Evolutionary conservation across 2,888 invertebrate species (phyloP).

Genomic region (Nemoura dubitans): DNA sequence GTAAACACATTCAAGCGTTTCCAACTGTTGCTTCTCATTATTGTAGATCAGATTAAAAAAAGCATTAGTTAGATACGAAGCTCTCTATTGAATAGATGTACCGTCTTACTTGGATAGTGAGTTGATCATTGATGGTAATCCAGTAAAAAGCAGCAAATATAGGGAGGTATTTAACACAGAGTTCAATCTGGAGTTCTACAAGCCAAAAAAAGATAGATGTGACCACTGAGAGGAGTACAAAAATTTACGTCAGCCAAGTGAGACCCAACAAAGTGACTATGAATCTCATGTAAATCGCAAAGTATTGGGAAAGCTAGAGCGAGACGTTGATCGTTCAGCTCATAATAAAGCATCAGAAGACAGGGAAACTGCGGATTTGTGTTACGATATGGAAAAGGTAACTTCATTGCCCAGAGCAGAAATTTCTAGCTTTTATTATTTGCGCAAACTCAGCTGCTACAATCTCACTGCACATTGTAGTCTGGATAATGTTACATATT

Average conservation of each 20-base stretch:
- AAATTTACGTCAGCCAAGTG: not conserved
- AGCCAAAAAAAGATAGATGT: conserved; percentile 31
- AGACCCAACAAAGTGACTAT: not conserved
- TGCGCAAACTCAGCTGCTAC: conserved; percentile 19
- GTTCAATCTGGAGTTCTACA: conserved; percentile 19
- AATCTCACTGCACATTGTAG: conserved; percentile 28
- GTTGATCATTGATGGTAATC: not conserved
- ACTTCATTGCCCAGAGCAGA: conserved; percentile 1
- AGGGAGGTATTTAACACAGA: conserved; percentile 1
- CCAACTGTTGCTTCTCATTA: conserved; percentile 27
- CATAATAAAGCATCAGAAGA: too few relatives aligned
- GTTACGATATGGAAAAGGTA: conserved; percentile 31
- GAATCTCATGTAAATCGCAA: not conserved
- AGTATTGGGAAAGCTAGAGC: not conserved
- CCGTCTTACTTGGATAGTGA: conserved; percentile 17
- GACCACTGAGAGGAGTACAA: conserved; percentile 23
- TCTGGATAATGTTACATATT: not conserved
- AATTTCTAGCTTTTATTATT: conserved; percentile 24
- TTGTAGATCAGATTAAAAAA: not conserved
- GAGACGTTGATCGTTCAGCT: not conserved
- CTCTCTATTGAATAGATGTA: conserved; percentile 28
- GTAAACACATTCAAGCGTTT: conserved; percentile 29
- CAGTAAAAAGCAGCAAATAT: conserved; percentile 16
- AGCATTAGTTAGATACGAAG: conserved; percentile 23
- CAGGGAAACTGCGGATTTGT: not conserved